Evolutionary conservation across 2,797 vertebrate species (phyloP), one percentile per base, ranked within the genome.

Genomic region (Pachyuromys duprasi): DNA sequence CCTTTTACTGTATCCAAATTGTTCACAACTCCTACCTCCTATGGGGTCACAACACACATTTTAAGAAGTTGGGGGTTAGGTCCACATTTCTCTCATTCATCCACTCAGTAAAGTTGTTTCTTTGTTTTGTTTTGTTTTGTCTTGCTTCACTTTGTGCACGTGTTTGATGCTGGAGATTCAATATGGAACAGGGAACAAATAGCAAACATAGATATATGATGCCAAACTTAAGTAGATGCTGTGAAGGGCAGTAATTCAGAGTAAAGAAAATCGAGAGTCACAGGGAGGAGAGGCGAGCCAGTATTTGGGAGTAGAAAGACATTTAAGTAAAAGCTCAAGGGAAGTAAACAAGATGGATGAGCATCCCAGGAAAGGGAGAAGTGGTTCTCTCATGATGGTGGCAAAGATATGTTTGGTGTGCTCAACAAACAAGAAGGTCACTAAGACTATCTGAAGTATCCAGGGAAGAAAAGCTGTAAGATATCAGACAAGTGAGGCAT

Each of bases 211-310:
- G 22, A 65, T 74, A 91, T 45, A 89, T 69, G 82, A 78, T 31
- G 4, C 18, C 53, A 83, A 22, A 15, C 26, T 65, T 3, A 79
- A 62, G 69, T 36, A 67, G 63, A 42, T 17, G 7, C 13, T 65
- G 42, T 70, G n/a, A 86, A 67, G 69, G 26, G 45, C 92, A 94
- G 24, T n/a, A 36, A 96, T 87, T 26, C 36, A 24, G n/a, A 36
- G 31, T 75, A 36, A 82, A 76, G 8, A 17, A 31, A 36, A 39
- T 60, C 5, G 26, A 31, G 8, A 86, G 5, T 7, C 28, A 91
- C 14, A 42, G 13, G 15, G 20, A 39, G 28, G 22, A 82, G 9
- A 11, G 17, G 13, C 4, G 2, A 72, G 11, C 1, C 18, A 26
- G 55, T 12, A 5, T 31, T 13, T 31, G n/a, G 7, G 72, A 84